These are phyloP conservation scores for Linurgus olivaceus DNA, from an alignment of 2,797 vertebrate genomes.

Conservation along the genomic window DNA sequence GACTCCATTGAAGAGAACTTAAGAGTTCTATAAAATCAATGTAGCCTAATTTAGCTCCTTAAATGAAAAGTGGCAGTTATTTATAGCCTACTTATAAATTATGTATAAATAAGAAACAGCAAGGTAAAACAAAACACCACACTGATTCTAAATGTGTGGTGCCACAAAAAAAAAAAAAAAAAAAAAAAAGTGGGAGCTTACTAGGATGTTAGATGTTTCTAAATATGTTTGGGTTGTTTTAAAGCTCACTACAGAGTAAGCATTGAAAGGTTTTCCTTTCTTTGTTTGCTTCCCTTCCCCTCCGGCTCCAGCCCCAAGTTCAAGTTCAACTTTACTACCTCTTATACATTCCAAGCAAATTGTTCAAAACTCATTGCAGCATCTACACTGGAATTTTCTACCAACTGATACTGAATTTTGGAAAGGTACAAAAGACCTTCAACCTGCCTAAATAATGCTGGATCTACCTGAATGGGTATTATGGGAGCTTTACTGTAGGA, in stretches of 20 bases:
- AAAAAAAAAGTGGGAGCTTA: not conserved
- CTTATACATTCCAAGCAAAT: not conserved
- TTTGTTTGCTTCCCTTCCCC: not conserved
- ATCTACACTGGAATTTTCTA: not conserved
- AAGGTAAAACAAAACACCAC: not conserved
- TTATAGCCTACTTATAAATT: not conserved
- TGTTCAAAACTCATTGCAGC: not conserved
- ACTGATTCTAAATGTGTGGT: not conserved
- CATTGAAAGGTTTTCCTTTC: not conserved
- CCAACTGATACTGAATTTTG: not conserved
- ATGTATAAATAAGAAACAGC: not conserved
- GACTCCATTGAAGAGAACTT: not conserved
- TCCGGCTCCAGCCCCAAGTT: not conserved
- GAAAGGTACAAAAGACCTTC: not conserved
- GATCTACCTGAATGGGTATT: not conserved
- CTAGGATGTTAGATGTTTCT: not conserved
- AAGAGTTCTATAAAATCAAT: not conserved
- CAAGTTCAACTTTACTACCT: not conserved
- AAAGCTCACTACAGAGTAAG: not conserved
- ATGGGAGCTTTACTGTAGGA: not conserved
- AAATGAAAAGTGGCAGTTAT: not conserved
- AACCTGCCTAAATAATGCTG: not conserved
- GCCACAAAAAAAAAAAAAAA: not conserved
- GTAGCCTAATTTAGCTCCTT: not conserved
- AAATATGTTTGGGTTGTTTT: not conserved